Evolutionary conservation across 1,140 invertebrate genomes (phyloP).

Genomic region (Procambarus virginalis): DNA sequence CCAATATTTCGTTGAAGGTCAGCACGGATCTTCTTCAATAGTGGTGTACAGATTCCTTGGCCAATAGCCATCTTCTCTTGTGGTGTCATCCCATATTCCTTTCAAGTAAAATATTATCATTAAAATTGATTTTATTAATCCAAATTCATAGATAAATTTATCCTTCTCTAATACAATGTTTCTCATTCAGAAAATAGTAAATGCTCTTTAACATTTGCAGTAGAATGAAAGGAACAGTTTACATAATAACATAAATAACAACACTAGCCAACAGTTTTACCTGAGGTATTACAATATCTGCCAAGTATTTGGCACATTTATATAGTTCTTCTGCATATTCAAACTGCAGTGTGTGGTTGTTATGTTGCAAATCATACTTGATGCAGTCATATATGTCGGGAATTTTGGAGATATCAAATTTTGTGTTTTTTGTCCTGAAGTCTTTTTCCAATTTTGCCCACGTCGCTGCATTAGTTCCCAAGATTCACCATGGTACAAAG

Average conservation of each 20-base stretch:
- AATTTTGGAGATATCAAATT: slow-evolving; percentile 99
- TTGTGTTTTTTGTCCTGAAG: slow-evolving; percentile 91
- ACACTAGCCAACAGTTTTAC: slow-evolving; percentile 74
- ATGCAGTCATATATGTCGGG: slow-evolving; percentile 99
- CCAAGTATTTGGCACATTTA: slow-evolving; percentile 94
- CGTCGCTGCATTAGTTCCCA: slow-evolving; percentile 97
- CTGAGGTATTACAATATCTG: slow-evolving; percentile 99
- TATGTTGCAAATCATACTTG: slow-evolving; percentile 99
- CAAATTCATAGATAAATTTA: too few relatives aligned
- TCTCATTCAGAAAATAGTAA: too few relatives aligned
- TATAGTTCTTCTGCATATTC: slow-evolving; percentile 96
- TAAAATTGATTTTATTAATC: too few relatives aligned
- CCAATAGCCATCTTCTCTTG: slow-evolving; percentile 98
- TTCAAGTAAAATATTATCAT: background rate
- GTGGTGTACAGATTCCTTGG: slow-evolving; percentile 96
- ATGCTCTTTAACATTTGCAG: too few relatives aligned
- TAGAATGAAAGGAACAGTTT: too few relatives aligned
- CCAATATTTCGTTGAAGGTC: slow-evolving; percentile 96
- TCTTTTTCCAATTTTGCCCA: slow-evolving; percentile 99
- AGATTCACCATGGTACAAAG: slow-evolving; percentile 97
- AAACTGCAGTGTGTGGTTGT: slow-evolving; percentile 80
- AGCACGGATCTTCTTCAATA: slow-evolving; percentile 96
- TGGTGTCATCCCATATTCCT: slow-evolving; percentile 97
- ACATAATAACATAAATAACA: too few relatives aligned
- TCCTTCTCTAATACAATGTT: too few relatives aligned